A percentile compares a stretch with the other conserved stretches of the same genome.
phyloP scores from a whole-genome alignment of 2,797 vertebrate genomes.

The Astyanax mexicanus region DNA sequence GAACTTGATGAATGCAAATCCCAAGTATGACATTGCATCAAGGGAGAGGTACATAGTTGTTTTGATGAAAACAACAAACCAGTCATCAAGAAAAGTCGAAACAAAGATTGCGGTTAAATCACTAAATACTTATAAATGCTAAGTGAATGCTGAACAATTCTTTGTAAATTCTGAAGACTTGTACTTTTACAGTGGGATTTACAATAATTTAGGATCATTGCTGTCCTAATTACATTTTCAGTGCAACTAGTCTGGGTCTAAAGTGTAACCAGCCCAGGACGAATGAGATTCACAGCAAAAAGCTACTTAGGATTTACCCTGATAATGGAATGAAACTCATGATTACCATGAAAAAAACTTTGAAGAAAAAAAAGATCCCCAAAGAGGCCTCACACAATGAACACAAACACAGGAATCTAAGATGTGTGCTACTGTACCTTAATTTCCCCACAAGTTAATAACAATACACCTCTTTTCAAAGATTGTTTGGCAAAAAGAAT shows the following conservation, averaged over 20 bases:
- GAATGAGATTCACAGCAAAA: conserved; percentile 45
- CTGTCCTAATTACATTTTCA: conserved; percentile 49
- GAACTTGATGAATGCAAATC: conserved; percentile 39
- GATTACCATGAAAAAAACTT: conserved; percentile 34
- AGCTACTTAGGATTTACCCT: conserved; percentile 50
- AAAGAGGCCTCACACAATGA: conserved; percentile 50
- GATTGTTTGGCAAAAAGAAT: conserved; percentile 59
- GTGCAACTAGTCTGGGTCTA: conserved; percentile 56
- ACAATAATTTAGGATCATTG: conserved; percentile 49
- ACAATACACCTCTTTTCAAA: conserved; percentile 48
- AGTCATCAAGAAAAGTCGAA: conserved; percentile 31
- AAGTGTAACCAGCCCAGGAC: conserved; percentile 49
- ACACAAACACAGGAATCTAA: conserved; percentile 53
- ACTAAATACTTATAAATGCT: conserved; percentile 43
- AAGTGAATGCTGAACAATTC: conserved; percentile 31
- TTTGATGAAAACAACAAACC: conserved; percentile 41
- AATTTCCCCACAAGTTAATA: conserved; percentile 44
- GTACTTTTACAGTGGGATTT: conserved; percentile 48
- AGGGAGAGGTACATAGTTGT: conserved; percentile 53
- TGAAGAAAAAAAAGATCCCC: conserved; percentile 39
- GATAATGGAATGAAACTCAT: conserved; percentile 42
- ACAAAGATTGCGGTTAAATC: conserved; percentile 33
- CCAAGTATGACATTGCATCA: conserved; percentile 43
- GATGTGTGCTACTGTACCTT: conserved; percentile 52
- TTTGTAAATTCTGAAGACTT: conserved; percentile 33